These are phyloP conservation scores for Epiperipatus broadwayi DNA, from an alignment of 2,888 invertebrate genomes.

Conservation along the genomic window DNA sequence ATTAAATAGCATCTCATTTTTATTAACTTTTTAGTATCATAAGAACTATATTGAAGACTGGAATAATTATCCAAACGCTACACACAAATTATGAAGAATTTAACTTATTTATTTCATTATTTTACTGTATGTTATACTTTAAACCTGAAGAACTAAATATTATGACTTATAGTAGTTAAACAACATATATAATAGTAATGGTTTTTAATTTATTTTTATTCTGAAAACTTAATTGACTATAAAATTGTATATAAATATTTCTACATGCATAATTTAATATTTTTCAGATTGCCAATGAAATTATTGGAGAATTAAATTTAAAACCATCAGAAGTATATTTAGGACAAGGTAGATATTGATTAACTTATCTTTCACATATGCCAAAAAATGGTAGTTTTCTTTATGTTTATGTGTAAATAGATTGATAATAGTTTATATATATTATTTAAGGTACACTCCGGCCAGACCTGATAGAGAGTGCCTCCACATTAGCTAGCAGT, in stretches of 20 bases:
- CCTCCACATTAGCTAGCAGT: constrained; percentile 54
- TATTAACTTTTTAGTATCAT: too few species aligned
- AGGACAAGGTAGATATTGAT: constrained; percentile 44
- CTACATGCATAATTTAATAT: background rate
- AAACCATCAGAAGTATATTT: constrained; percentile 78
- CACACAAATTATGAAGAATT: too few species aligned
- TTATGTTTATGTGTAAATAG: constrained; percentile 1
- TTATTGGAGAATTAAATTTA: constrained; percentile 64
- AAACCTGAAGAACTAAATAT: too few species aligned
- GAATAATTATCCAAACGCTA: too few species aligned
- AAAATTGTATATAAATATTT: constrained; percentile 12
- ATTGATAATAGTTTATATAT: background rate
- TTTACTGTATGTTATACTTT: too few species aligned
- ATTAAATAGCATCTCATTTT: too few species aligned
- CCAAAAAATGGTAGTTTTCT: background rate
- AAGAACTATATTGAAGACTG: too few species aligned
- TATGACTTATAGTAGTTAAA: too few species aligned
- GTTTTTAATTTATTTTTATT: constrained; percentile 4
- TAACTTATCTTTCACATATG: constrained; percentile 12
- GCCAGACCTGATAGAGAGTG: constrained; percentile 95
- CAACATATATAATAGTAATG: too few species aligned
- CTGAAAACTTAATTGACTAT: constrained; percentile 11
- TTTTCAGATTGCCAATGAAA: constrained; percentile 56
- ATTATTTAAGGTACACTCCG: constrained; percentile 53
- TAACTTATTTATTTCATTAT: too few species aligned